These are phyloP conservation scores for Lithobates sylvaticus DNA, from an alignment of 2,797 vertebrate genomes.

Conservation along the genomic window DNA sequence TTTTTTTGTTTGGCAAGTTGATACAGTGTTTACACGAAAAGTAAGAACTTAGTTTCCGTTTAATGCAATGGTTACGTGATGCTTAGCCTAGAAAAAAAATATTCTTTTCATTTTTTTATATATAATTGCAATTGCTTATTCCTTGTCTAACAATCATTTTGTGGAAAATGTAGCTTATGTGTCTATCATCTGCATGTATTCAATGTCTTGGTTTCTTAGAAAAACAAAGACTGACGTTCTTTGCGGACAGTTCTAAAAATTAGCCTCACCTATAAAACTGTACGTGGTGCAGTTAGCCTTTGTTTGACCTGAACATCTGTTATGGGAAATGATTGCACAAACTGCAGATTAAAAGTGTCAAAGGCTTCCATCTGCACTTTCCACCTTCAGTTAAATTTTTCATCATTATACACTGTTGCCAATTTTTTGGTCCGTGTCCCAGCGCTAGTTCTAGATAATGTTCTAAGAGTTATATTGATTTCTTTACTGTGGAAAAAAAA, in stretches of 20 bases:
- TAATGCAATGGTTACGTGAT: no score
- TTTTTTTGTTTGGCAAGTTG: background rate
- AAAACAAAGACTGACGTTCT: background rate
- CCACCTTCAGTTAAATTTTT: constrained; percentile 56
- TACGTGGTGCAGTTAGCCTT: constrained; percentile 34
- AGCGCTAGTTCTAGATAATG: background rate
- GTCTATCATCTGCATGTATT: background rate
- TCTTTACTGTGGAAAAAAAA: background rate
- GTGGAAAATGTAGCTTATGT: background rate
- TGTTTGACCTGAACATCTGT: constrained; percentile 57
- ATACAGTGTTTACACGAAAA: no score
- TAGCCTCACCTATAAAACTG: constrained; percentile 40
- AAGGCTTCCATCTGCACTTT: constrained; percentile 58
- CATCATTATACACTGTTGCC: constrained; percentile 51
- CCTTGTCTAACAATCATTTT: background rate
- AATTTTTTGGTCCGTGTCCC: constrained; percentile 43
- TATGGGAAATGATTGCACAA: constrained; percentile 61
- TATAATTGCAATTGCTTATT: no score
- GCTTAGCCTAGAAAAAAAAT: no score
- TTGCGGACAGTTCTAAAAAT: constrained; percentile 8
- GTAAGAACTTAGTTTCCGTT: no score
- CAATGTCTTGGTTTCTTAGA: background rate
- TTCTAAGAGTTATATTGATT: constrained; percentile 13
- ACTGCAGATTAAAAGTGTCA: constrained; percentile 59
- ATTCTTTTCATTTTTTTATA: no score